These are phyloP conservation scores for Astur gentilis DNA, from an alignment of 2,113 vertebrate genomes.

Conservation along the genomic window DNA sequence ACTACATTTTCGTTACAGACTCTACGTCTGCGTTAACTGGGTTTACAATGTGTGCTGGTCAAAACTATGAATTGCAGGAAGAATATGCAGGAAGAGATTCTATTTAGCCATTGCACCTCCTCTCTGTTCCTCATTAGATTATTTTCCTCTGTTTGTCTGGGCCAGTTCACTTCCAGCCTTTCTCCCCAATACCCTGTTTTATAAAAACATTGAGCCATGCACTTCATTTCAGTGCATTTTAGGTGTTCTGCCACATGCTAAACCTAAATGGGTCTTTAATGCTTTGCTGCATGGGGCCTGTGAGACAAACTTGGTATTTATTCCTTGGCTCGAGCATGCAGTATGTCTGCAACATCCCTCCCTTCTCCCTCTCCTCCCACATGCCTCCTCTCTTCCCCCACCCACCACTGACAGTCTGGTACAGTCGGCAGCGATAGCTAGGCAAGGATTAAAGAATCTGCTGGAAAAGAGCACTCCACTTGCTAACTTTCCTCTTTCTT, in stretches of 20 bases:
- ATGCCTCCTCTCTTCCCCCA: background rate
- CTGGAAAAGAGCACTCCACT: background rate
- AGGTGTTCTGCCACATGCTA: background rate
- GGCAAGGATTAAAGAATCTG: background rate
- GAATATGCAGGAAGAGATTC: background rate
- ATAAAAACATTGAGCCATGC: rapidly evolving
- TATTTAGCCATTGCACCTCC: background rate
- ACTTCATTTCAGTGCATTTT: background rate
- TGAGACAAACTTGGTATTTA: background rate
- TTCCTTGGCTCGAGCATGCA: background rate
- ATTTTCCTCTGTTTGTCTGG: background rate
- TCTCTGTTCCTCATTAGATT: background rate
- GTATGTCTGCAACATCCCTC: background rate
- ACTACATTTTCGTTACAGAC: background rate
- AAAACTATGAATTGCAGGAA: background rate
- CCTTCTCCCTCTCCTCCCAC: background rate
- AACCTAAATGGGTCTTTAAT: background rate
- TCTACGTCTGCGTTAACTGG: background rate
- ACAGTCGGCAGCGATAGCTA: background rate
- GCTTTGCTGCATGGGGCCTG: background rate
- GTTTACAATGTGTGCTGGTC: background rate
- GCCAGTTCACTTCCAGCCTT: background rate
- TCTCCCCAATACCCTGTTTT: background rate
- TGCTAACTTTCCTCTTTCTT: background rate
- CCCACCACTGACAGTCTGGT: background rate